Evolutionary conservation across 1,140 invertebrate genomes (phyloP).

Genomic region (Dendrolimus kikuchii): DNA sequence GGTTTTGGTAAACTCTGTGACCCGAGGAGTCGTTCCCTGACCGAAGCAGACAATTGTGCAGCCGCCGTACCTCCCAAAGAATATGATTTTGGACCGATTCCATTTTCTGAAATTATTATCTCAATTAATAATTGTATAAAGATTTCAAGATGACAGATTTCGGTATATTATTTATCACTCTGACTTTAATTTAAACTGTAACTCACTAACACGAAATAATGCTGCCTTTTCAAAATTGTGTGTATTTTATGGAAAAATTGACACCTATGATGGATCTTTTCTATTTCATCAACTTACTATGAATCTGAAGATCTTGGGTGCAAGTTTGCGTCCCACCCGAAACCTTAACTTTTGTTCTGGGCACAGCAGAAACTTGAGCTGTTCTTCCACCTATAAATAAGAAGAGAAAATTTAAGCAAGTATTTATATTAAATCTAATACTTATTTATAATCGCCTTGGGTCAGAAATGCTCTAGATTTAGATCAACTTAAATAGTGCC

Average conservation of each 20-base stretch:
- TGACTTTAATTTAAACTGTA: too few species aligned
- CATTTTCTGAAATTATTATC: slow-evolving; percentile 50
- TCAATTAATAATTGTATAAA: neutral
- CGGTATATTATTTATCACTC: neutral
- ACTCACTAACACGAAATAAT: too few species aligned
- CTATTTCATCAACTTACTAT: slow-evolving; percentile 68
- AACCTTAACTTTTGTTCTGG: slow-evolving; percentile 88
- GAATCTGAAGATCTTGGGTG: slow-evolving; percentile 82
- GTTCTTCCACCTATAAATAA: slow-evolving; percentile 73
- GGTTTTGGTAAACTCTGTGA: slow-evolving; percentile 86
- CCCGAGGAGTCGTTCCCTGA: slow-evolving; percentile 84
- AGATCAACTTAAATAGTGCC: too few species aligned
- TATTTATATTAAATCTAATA: too few species aligned
- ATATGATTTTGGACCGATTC: slow-evolving; percentile 76
- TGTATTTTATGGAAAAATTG: too few species aligned
- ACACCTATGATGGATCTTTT: too few species aligned
- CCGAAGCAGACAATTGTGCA: slow-evolving; percentile 87
- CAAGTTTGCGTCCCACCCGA: slow-evolving; percentile 91
- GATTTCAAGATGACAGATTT: neutral
- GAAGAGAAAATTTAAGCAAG: neutral
- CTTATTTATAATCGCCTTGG: too few species aligned
- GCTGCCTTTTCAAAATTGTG: too few species aligned
- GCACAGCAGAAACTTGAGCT: slow-evolving; percentile 87
- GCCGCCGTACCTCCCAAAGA: slow-evolving; percentile 86
- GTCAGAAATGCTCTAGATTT: too few species aligned